Conservation (phyloP, 2,113 vertebrate genomes). For the Megaptera novaeangliae region DNA sequence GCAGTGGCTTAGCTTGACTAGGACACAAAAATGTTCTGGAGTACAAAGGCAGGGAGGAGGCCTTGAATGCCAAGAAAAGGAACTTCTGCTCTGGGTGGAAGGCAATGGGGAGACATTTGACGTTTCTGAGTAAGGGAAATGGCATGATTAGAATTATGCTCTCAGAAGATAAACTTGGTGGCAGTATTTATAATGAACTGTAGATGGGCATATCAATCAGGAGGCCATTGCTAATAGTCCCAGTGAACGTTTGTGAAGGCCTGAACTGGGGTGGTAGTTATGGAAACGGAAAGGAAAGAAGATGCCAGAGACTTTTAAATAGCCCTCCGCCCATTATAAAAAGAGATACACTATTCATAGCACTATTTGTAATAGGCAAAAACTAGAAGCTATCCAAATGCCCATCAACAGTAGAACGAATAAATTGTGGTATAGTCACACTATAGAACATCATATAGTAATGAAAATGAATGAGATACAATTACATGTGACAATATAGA, state of each 20-base stretch:
- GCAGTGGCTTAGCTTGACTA: background rate
- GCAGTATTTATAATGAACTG: background rate
- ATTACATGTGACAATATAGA: background rate
- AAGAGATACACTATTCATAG: background rate
- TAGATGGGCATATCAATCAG: background rate
- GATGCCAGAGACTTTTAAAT: background rate
- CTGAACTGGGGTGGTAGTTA: background rate
- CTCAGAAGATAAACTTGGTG: background rate
- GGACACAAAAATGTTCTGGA: background rate
- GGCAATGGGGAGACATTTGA: background rate
- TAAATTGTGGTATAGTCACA: background rate
- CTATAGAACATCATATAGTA: background rate
- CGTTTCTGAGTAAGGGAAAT: background rate
- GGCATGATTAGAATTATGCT: background rate
- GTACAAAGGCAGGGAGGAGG: background rate
- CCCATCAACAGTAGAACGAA: background rate
- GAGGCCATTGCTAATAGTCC: background rate
- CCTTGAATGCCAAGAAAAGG: background rate
- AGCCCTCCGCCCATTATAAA: background rate
- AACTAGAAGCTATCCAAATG: background rate
- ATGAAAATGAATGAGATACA: conserved; percentile 8
- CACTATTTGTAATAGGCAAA: background rate
- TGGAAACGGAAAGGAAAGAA: background rate
- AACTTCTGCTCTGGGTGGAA: background rate
- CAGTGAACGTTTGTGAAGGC: background rate